Conservation (phyloP, 2,797 vertebrate genomes). For the Cetoscarus ocellatus region DNA sequence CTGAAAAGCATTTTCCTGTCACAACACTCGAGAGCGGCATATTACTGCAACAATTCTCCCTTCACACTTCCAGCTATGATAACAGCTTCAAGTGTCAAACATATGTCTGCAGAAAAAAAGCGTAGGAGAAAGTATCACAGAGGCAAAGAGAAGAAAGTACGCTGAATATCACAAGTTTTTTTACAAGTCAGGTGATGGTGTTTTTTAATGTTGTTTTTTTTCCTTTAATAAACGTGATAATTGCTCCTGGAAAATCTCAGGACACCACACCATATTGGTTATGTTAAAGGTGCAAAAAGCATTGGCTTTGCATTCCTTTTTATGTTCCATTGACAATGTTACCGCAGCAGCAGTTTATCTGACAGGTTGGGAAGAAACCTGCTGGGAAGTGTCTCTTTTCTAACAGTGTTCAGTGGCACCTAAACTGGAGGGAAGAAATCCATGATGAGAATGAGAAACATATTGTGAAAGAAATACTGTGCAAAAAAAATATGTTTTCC, state of each 20-base stretch:
- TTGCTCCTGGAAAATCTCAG: slow-evolving; percentile 72
- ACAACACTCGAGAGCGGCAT: slow-evolving; percentile 71
- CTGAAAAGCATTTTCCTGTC: slow-evolving; percentile 70
- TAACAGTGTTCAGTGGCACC: slow-evolving; percentile 32
- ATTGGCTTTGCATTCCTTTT: slow-evolving; percentile 45
- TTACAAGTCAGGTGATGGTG: slow-evolving; percentile 65
- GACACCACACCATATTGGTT: slow-evolving; percentile 73
- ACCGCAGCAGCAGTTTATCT: slow-evolving; percentile 55
- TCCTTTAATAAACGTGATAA: slow-evolving; percentile 79
- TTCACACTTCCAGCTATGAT: slow-evolving; percentile 81
- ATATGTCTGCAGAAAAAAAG: slow-evolving; percentile 79
- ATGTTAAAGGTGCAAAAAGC: slow-evolving; percentile 74
- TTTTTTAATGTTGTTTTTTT: slow-evolving; percentile 38
- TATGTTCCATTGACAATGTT: slow-evolving; percentile 23
- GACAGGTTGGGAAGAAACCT: slow-evolving; percentile 44
- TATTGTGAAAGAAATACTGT: slow-evolving; percentile 51
- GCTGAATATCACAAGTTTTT: slow-evolving; percentile 74
- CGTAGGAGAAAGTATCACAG: slow-evolving; percentile 70
- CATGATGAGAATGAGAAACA: slow-evolving; percentile 48
- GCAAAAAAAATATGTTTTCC: slow-evolving; percentile 43
- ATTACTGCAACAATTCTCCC: slow-evolving; percentile 72
- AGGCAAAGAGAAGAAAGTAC: slow-evolving; percentile 65
- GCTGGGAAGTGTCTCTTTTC: slow-evolving; percentile 52
- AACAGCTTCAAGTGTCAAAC: slow-evolving; percentile 80
- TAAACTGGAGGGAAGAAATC: slow-evolving; percentile 20